Evolutionary conservation across 2,797 vertebrate genomes (phyloP), one percentile per base, ranked within the genome.

Genomic region (Melanotaenia parkinsoni): DNA sequence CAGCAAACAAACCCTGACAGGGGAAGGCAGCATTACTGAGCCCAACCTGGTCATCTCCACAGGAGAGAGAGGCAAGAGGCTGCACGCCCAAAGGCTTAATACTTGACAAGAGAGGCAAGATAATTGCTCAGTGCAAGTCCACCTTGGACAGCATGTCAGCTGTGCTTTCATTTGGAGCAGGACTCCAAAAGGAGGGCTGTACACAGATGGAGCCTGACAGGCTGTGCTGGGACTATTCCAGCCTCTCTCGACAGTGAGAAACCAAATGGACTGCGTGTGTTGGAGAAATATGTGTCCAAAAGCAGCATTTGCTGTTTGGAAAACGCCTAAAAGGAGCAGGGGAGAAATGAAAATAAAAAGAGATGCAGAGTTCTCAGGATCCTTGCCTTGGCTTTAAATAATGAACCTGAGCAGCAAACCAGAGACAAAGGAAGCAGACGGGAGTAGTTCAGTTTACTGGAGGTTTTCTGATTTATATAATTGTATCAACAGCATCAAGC

Each of bases 221-320:
- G 32, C 68, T 56, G 72, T 85, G 80, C 75, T 86, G 86, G 88
- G 82, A 72, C 73, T 74, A 53, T 62, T 86, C 87, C 83, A 88
- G 73, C 68, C 65, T 70, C 74, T 63, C 70, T 77, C 33, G 16
- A 81, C 72, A 60, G 76, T 79, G 82, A 89, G 82, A 87, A 84
- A 79, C 26, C 30, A 80, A 77, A 79, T 56, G 47, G 56, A 63
- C 58, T 51, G 73, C 22, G 69, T 65, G 62, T 66, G 81, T 70
- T 56, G 67, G 77, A 14, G 8, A 68, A 72, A 51, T 51, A 63
- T 1, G 61, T 58, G 77, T 86, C 84, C 83, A 91, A 91, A 80
- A 88, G 79, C 77, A 88, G 89, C 85, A 85, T 76, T 88, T 84
- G 82, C 83, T 92, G 91, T 91, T 93, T 94, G 88, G 89, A 90